phyloP scores from a whole-genome alignment of 1,140 invertebrate genomes.

The Glossosoma conforme region DNA sequence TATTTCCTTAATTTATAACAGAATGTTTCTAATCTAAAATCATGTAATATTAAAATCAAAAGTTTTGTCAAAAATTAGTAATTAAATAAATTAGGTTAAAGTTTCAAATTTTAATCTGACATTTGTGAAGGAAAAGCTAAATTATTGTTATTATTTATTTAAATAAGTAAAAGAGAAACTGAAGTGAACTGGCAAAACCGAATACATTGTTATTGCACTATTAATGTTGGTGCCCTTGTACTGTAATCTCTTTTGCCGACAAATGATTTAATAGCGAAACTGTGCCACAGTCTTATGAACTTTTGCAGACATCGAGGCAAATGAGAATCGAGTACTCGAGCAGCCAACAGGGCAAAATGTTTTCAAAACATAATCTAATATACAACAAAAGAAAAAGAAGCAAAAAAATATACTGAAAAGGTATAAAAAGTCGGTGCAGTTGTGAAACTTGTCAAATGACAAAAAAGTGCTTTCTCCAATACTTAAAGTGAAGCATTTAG shows the following conservation, averaged over 20 bases:
- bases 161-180: too few species aligned
- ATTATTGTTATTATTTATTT: too few species aligned
- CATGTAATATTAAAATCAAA: background rate
- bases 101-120: too few species aligned
- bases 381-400: constrained; percentile 27
- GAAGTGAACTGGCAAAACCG: constrained; percentile 19
- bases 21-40: background rate
- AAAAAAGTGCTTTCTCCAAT: too few species aligned
- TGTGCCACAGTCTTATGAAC: too few species aligned
- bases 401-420: constrained; percentile 19
- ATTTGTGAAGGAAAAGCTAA: too few species aligned
- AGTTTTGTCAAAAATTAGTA: too few species aligned
- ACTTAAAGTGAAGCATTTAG: too few species aligned
- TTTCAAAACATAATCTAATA: constrained; percentile 26
- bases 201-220: constrained; percentile 26
- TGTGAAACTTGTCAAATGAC: constrained; percentile 10
- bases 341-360: constrained; percentile 32
- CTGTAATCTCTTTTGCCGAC: constrained; percentile 11
- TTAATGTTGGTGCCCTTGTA: constrained; percentile 26
- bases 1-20: background rate
- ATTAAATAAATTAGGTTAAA: too few species aligned
- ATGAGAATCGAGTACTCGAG: constrained; percentile 23
- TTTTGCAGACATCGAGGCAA: background rate
- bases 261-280: too few species aligned
- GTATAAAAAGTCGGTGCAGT: constrained; percentile 29